Percentiles rank a stretch among this genome's conserved stretches.
Evolutionary conservation across 2,888 invertebrate genomes (phyloP).

Genomic region (Cryptus armator): DNA sequence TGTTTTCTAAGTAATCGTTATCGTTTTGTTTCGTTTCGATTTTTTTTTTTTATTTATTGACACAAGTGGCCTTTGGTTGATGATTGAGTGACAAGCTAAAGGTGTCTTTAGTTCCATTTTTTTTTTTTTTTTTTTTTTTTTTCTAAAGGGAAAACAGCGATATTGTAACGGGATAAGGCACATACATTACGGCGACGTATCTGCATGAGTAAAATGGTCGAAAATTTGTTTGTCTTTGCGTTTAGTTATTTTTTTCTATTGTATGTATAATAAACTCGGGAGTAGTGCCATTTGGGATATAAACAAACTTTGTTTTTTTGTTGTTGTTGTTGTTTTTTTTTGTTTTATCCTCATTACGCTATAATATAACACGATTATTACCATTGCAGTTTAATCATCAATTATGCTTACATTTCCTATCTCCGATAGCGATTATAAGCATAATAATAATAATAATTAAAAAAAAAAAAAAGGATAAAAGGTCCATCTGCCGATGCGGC

Average conservation of each 20-base stretch:
- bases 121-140: conserved; percentile 19
- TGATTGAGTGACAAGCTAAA: conserved; percentile 41
- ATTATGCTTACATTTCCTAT: conserved; percentile 61
- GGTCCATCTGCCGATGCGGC: conserved; percentile 43
- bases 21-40: conserved; percentile 27
- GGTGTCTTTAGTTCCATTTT: conserved; percentile 15
- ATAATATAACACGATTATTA: conserved; percentile 65
- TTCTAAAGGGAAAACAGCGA: conserved; percentile 63
- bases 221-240: conserved; percentile 64
- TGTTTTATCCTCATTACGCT: conserved; percentile 61
- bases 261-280: conserved; percentile 59
- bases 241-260: conserved; percentile 45
- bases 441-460: conserved; percentile 46
- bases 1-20: conserved; percentile 59
- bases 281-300: conserved; percentile 71
- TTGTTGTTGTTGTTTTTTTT: conserved; percentile 40
- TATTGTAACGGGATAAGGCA: conserved; percentile 76
- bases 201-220: conserved; percentile 70
- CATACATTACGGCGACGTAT: conserved; percentile 74
- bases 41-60: conserved; percentile 55
- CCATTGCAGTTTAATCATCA: conserved; percentile 65
- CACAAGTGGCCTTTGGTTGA: conserved; percentile 54
- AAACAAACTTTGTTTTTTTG: conserved; percentile 51
- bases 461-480: conserved; percentile 26
- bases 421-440: conserved; percentile 61